Percentiles rank a stretch among this genome's conserved stretches.
These are phyloP conservation scores for Ceyx margarethae DNA, from an alignment of 2,113 vertebrate genomes.

Conservation along the genomic window DNA sequence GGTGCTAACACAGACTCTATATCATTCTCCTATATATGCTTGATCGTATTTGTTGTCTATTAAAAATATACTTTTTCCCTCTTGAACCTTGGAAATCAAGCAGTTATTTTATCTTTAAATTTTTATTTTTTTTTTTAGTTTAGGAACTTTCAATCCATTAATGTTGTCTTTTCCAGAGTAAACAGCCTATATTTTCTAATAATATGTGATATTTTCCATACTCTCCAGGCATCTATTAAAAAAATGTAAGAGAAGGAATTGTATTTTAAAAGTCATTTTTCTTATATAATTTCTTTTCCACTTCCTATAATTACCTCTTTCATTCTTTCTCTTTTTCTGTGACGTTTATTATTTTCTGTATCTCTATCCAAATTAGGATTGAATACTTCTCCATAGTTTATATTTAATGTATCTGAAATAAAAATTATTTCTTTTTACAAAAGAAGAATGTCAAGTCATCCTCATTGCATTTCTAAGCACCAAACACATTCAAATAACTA, in stretches of 20 bases:
- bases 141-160: not conserved
- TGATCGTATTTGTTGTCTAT: not conserved
- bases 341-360: not conserved
- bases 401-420: not conserved
- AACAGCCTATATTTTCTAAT: not conserved
- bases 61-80: not conserved
- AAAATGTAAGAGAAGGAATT: not conserved
- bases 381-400: not conserved
- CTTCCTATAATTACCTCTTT: not conserved
- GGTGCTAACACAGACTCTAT: not conserved
- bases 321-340: not conserved
- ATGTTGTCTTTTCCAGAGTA: not conserved
- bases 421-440: not conserved
- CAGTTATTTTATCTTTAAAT: not conserved
- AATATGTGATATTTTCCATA: not conserved
- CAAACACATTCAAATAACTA: not conserved
- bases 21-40: not conserved
- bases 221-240: not conserved
- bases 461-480: not conserved
- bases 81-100: not conserved
- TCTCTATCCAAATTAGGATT: not conserved
- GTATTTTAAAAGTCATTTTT: accelerated
- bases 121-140: not conserved
- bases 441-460: not conserved
- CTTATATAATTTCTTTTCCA: not conserved